Conservation (phyloP, 2,888 invertebrate genomes). For the Ctena decussata region DNA sequence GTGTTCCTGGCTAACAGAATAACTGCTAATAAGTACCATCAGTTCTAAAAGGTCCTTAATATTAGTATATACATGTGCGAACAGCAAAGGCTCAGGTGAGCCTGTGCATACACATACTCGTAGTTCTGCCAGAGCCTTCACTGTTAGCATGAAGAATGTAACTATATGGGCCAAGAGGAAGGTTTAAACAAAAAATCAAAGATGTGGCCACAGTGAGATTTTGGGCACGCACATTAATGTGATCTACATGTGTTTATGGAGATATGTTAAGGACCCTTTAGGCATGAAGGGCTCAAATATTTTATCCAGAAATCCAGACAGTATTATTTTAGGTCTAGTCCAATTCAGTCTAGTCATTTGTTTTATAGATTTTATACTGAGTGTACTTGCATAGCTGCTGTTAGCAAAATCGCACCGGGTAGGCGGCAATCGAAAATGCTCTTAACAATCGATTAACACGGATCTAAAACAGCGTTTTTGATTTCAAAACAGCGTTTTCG, state of each 20-base stretch:
- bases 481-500: too few relatives aligned
- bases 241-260: background rate
- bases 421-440: too few relatives aligned
- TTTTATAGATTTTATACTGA: background rate
- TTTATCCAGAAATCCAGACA: slow-evolving; percentile 6
- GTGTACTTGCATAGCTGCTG: background rate
- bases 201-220: background rate
- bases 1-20: too few relatives aligned
- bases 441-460: too few relatives aligned
- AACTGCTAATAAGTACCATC: background rate
- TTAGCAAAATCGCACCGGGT: background rate
- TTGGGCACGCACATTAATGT: background rate
- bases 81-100: background rate
- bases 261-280: background rate
- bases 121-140: background rate
- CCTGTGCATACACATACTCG: background rate
- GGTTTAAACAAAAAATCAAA: background rate
- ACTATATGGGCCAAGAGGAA: background rate
- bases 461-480: too few relatives aligned
- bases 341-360: slow-evolving; percentile 2
- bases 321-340: background rate
- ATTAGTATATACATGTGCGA: background rate
- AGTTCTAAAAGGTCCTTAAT: background rate
- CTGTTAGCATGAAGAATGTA: background rate
- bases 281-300: background rate